Evolutionary conservation across 2,888 invertebrate genomes (phyloP), one percentile per base, ranked within the genome.

Genomic region (Xanthorhoe spadicearia): DNA sequence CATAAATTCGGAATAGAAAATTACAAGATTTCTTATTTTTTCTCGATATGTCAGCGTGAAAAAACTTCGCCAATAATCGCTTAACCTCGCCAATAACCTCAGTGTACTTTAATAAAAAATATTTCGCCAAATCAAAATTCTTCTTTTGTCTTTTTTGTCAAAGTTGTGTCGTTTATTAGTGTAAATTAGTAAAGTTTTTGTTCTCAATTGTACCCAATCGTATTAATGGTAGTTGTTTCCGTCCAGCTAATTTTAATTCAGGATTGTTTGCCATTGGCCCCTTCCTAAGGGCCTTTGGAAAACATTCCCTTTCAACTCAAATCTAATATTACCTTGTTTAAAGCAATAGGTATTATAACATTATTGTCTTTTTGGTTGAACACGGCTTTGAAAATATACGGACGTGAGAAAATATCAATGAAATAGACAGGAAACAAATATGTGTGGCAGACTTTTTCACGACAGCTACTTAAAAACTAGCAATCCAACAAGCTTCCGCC

Each of bases 171-270:
- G 53, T 64, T 74, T 74, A 65, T 69, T 72, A 70, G 70, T 71
- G 71, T 62, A 76, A 77, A 76, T 79, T 76, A 74, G 71, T 63
- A 73, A 77, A 79, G 74, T 78, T 77, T 68, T 38, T 49, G 68
- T 66, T 51, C 48, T 54, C 54, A 67, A 59, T 67, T 62, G 63
- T 72, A 65, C 53, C 61, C 70, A 71, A 70, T 71, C 61, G 70
- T 66, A 76, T 78, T 74, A 75, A 72, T 77, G 74, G 77, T 73
- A 70, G 71, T 66, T 74, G 73, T 73, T 73, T 68, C 69, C 64
- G 73, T 70, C 73, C 69, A 65, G 57, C 63, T 71, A 64, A 68
- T 72, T 73, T 63, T 67, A 75, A 76, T 76, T 80, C 76, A 77
- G 76, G 72, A 75, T 72, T 73, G 71, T 77, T 77, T 73, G 75